phyloP scores from a whole-genome alignment of 2,888 invertebrate genomes.

The Leucophenga montana region DNA sequence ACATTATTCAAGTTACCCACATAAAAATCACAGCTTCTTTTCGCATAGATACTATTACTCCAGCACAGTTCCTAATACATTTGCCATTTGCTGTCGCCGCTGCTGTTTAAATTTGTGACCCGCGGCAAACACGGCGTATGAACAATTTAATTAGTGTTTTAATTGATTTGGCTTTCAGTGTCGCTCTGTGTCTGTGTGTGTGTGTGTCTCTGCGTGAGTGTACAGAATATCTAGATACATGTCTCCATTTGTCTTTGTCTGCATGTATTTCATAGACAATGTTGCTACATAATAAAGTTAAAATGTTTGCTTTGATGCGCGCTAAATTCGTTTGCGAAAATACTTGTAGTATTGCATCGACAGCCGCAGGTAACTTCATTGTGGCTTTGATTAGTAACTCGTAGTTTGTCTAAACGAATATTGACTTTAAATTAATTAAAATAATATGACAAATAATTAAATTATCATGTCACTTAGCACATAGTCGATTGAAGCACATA shows the following conservation, averaged over 20 bases:
- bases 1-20: too few relatives aligned
- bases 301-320: too few relatives aligned
- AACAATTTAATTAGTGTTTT: slow-evolving; percentile 54
- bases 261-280: too few relatives aligned
- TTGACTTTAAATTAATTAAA: neutral
- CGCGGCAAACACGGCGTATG: slow-evolving; percentile 10
- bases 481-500: too few relatives aligned
- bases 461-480: too few relatives aligned
- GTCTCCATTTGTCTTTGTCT: neutral
- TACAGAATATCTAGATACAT: neutral
- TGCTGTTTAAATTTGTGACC: neutral
- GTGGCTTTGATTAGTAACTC: neutral
- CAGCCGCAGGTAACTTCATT: neutral
- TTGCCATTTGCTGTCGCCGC: neutral
- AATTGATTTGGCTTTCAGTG: slow-evolving; percentile 54
- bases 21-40: too few relatives aligned
- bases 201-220: too few relatives aligned
- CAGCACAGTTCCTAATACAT: neutral
- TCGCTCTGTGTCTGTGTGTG: too few relatives aligned
- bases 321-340: too few relatives aligned
- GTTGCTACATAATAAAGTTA: neutral
- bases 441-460: neutral
- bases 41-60: too few relatives aligned
- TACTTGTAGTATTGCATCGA: too few relatives aligned
- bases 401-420: too few relatives aligned